Conservation (phyloP, 1,140 invertebrate genomes). For the Euglossa dilemma region DNA sequence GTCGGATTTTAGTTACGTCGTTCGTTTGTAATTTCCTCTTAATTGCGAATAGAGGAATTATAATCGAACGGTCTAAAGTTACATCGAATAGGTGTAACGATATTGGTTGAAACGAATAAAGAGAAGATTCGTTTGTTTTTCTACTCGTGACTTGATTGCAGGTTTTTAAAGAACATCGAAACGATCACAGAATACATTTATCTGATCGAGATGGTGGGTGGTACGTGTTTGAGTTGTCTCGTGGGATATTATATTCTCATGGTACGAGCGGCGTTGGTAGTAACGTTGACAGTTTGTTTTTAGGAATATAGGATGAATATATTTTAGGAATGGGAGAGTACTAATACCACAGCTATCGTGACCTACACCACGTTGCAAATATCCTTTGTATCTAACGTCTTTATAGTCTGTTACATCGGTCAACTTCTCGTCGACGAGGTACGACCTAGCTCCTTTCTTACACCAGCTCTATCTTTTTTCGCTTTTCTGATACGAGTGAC, state of each 20-base stretch:
- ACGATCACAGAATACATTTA: slow-evolving; percentile 55
- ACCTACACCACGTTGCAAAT: slow-evolving; percentile 40
- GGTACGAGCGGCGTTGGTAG: slow-evolving; percentile 15
- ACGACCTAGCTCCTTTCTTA: slow-evolving; percentile 3
- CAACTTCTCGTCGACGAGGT: slow-evolving; percentile 65
- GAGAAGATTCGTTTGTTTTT: too few relatives aligned
- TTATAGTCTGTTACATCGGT: slow-evolving; percentile 67
- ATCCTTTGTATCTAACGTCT: slow-evolving; percentile 62
- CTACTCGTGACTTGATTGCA: slow-evolving; percentile 13
- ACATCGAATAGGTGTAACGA: too few relatives aligned
- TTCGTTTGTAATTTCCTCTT: too few relatives aligned
- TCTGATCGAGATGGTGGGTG: slow-evolving; percentile 59
- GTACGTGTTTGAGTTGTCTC: slow-evolving; percentile 68
- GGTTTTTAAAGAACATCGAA: slow-evolving; percentile 50
- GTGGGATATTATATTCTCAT: slow-evolving; percentile 51
- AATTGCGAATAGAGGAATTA: neutral
- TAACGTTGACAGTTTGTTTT: too few relatives aligned
- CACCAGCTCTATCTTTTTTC: neutral
- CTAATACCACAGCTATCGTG: slow-evolving; percentile 29
- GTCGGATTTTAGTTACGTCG: too few relatives aligned
- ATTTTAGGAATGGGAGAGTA: slow-evolving; percentile 66
- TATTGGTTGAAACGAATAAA: neutral
- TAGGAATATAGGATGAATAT: neutral
- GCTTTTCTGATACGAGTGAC: neutral
- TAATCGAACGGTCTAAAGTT: neutral